Conservation (phyloP, 2,113 vertebrate genomes). For the Channa maculata region DNA sequence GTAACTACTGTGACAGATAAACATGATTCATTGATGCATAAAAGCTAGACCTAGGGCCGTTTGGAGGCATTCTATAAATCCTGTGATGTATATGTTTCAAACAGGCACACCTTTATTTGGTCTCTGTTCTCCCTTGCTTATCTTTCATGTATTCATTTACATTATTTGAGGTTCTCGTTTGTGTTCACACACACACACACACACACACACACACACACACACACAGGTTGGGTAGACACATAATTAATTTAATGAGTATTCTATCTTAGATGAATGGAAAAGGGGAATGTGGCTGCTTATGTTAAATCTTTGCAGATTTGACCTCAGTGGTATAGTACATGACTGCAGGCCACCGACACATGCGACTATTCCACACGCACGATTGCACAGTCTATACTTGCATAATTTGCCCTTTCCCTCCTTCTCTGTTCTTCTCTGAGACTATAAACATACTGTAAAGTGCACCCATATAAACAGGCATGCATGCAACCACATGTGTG, state of each 20-base stretch:
- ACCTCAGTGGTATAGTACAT: slow-evolving; percentile 58
- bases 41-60: slow-evolving; percentile 19
- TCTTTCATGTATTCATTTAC: slow-evolving; percentile 23
- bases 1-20: slow-evolving; percentile 18
- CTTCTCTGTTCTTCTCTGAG: not conserved
- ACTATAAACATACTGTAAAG: not conserved
- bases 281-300: slow-evolving; percentile 52
- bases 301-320: slow-evolving; percentile 69
- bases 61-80: slow-evolving; percentile 28
- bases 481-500: not conserved
- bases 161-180: slow-evolving; percentile 33
- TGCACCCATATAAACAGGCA: not conserved
- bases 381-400: slow-evolving; percentile 9
- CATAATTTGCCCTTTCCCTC: not conserved
- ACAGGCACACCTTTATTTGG: not conserved
- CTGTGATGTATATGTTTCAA: not conserved
- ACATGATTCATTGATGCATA: slow-evolving; percentile 29
- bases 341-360: slow-evolving; percentile 36
- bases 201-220: slow-evolving; percentile 13
- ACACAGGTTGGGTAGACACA: slow-evolving; percentile 1
- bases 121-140: slow-evolving; percentile 1
- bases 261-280: slow-evolving; percentile 53
- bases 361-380: slow-evolving; percentile 15
- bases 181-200: not conserved
- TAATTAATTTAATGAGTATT: slow-evolving; percentile 58